Base-by-base conservation (phyloP, 2,888 invertebrate species). In the Synanthedon myopaeformis region DNA sequence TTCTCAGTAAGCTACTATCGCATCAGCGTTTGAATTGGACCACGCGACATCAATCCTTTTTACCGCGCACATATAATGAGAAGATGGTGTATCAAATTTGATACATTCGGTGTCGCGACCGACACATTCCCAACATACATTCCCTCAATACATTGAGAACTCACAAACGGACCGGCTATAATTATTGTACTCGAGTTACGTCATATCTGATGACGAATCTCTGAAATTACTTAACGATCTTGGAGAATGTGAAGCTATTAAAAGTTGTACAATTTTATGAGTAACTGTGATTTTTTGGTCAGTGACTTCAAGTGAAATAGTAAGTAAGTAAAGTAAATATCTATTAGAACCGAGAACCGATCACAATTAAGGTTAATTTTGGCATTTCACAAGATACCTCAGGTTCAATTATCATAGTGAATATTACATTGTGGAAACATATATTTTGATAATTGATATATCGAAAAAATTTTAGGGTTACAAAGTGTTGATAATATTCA, bases 41-140 rank as follows among this genome's bases (percentile, higher is more conserved):
- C 35, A 35, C 45, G 45, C 14, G 13, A 13, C 45, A 5, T 45
- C 45, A 6, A n/a, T 13, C n/a, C 13, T 45, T 45, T 45, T 45
- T 45, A 45, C 45, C 14, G 45, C 45, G 45, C 14, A 13, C 4
- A 13, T 63, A 69, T 72, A 76, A 75, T 73, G 75, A 76, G 76
- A 35, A 35, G 35, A 56, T 63, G 64, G 72, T 75, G 80, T 78
- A 73, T 76, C 79, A 75, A 78, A 82, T 82, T 74, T 75, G 77
- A 77, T 73, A 68, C 73, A 74, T 68, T 35, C 35, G 62, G 64
- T 63, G 67, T 62, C 64, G 58, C n/a, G 14, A 12, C 19, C 57
- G 52, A 59, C 59, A 64, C 71, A 71, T 69, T 66, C 69, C 35
- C 65, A 59, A 56, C 55, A 14, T 57, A 59, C 76, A 74, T 79